Evolutionary conservation across 2,797 vertebrate species (phyloP).

Genomic region (Phyllotis vaccarum): DNA sequence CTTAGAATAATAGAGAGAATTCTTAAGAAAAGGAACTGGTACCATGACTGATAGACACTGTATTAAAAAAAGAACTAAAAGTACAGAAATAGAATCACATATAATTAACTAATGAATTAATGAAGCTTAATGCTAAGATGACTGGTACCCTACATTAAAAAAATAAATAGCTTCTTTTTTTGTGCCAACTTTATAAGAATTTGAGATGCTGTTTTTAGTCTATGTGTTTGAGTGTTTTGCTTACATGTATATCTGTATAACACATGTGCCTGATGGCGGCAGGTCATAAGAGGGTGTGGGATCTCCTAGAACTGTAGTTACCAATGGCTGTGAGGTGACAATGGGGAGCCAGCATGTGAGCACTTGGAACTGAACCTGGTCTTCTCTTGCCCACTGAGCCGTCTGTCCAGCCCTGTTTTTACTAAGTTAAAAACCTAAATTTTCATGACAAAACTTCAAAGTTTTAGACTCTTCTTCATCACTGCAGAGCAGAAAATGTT

Average conservation of each 20-base stretch:
- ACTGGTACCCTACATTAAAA: background rate
- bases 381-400: background rate
- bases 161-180: background rate
- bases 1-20: background rate
- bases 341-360: background rate
- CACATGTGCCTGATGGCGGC: background rate
- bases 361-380: background rate
- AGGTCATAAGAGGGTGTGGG: background rate
- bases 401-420: background rate
- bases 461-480: constrained; percentile 7
- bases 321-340: background rate
- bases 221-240: background rate
- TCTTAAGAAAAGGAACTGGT: background rate
- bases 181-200: background rate
- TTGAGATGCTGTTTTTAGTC: background rate
- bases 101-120: background rate
- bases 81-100: background rate
- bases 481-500: background rate
- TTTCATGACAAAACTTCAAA: background rate
- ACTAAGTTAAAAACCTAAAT: background rate
- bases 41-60: background rate
- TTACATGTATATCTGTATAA: background rate
- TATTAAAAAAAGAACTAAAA: background rate
- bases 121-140: background rate
- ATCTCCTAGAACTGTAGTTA: background rate